A percentile compares a stretch with the other conserved stretches of the same genome.
Conservation (phyloP, 2,113 vertebrate species). For the Xerus inauris region DNA sequence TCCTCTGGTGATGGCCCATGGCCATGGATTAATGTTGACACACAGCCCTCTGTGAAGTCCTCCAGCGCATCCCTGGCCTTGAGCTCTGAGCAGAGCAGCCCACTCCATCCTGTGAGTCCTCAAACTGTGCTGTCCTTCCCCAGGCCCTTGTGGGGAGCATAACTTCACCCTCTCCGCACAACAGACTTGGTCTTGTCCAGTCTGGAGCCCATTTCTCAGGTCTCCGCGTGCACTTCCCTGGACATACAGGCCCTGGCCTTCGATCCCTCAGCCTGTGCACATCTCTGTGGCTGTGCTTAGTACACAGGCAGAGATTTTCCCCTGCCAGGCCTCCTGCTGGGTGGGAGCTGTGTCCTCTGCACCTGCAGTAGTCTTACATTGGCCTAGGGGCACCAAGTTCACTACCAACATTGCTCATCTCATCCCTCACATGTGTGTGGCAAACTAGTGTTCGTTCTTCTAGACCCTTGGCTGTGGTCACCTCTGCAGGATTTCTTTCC, state of each 20-base stretch:
- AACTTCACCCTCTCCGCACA: not conserved
- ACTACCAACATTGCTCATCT: fast-evolving
- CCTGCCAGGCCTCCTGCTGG: not conserved
- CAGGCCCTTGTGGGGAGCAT: not conserved
- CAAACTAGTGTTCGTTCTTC: fast-evolving
- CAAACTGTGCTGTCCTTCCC: fast-evolving
- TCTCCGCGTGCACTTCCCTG: fast-evolving
- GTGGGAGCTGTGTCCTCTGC: not conserved
- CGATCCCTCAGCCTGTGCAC: no score
- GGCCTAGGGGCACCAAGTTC: not conserved
- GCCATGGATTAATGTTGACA: fast-evolving
- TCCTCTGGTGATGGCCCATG: fast-evolving
- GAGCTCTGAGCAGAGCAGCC: no score
- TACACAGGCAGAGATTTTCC: not conserved
- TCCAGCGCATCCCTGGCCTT: not conserved
- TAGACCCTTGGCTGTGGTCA: fast-evolving
- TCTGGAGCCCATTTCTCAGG: no score
- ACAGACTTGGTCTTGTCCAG: not conserved
- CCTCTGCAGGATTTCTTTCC: not conserved
- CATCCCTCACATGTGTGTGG: not conserved
- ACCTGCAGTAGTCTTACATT: fast-evolving
- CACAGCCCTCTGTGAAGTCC: fast-evolving
- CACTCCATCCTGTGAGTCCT: not conserved
- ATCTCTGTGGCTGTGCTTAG: not conserved
- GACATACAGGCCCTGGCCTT: not conserved